phyloP scores from a whole-genome alignment of 2,888 invertebrate species.

The Thera obeliscata region DNA sequence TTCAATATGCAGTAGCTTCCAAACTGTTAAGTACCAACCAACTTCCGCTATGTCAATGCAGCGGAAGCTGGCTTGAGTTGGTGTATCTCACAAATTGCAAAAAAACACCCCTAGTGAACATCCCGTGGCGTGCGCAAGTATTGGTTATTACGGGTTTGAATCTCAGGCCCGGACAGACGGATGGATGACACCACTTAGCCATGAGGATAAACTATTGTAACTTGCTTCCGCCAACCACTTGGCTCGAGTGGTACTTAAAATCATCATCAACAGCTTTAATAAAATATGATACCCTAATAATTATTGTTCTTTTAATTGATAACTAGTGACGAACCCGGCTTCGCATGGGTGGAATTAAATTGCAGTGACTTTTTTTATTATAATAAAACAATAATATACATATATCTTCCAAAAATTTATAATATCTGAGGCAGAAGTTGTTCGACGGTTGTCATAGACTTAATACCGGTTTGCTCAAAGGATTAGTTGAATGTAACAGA shows the following conservation, averaged over 20 bases:
- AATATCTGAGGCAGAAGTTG: no score
- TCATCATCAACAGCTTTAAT: no score
- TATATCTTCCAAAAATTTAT: no score
- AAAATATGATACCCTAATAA: no score
- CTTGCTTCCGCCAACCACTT: neutral
- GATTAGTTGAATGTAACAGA: constrained; percentile 10
- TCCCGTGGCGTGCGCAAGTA: constrained; percentile 65
- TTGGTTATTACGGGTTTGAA: constrained; percentile 57
- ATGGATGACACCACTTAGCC: constrained; percentile 34
- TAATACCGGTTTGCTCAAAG: neutral
- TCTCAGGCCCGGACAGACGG: constrained; percentile 48
- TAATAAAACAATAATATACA: no score
- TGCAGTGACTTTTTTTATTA: no score
- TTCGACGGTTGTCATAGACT: no score
- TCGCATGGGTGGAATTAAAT: no score
- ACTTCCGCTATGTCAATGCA: constrained; percentile 65
- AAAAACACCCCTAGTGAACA: constrained; percentile 62
- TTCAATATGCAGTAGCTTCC: constrained; percentile 9
- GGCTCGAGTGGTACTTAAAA: no score
- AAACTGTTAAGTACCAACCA: constrained; percentile 32
- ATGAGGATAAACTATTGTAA: neutral
- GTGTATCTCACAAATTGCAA: constrained; percentile 40
- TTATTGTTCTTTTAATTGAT: no score
- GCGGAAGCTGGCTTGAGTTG: constrained; percentile 63
- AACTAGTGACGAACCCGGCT: no score